A percentile compares a stretch with the other conserved stretches of the same genome.
Conservation (phyloP, 2,888 invertebrate species). For the Microchrysa polita region DNA sequence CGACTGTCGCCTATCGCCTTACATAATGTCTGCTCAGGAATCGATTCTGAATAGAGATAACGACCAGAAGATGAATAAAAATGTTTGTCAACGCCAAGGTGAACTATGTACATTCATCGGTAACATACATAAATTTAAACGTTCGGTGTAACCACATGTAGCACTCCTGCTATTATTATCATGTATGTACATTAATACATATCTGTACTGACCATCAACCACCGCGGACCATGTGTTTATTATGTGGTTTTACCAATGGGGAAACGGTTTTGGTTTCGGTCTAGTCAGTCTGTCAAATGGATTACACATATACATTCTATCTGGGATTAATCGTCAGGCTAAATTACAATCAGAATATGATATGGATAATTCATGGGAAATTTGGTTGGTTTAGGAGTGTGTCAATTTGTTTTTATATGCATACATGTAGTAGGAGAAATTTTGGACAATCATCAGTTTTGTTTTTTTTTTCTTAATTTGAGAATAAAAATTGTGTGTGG, state of each 20-base stretch:
- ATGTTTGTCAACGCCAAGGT: not conserved
- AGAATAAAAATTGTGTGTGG: no score
- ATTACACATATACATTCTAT: slow-evolving; percentile 15
- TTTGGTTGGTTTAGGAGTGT: not conserved
- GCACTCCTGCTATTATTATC: no score
- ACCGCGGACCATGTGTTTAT: slow-evolving; percentile 25
- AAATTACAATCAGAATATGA: slow-evolving; percentile 8
- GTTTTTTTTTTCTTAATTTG: no score
- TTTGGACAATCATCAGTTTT: no score
- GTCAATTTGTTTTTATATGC: no score
- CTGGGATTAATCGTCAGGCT: slow-evolving; percentile 26
- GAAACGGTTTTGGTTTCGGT: not conserved
- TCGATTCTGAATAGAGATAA: not conserved
- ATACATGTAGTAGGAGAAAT: no score
- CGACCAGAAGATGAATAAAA: not conserved
- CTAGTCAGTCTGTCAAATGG: not conserved
- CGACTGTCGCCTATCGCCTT: no score
- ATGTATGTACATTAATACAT: no score
- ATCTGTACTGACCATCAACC: slow-evolving; percentile 1
- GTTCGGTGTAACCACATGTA: not conserved
- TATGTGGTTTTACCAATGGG: slow-evolving; percentile 27
- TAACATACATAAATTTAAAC: slow-evolving; percentile 4
- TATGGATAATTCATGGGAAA: not conserved
- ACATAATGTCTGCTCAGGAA: no score
- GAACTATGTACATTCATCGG: not conserved